A percentile compares a stretch with the other conserved stretches of the same genome.
These are phyloP conservation scores for Sisyra terminalis DNA, from an alignment of 2,888 invertebrate species.

Conservation along the genomic window DNA sequence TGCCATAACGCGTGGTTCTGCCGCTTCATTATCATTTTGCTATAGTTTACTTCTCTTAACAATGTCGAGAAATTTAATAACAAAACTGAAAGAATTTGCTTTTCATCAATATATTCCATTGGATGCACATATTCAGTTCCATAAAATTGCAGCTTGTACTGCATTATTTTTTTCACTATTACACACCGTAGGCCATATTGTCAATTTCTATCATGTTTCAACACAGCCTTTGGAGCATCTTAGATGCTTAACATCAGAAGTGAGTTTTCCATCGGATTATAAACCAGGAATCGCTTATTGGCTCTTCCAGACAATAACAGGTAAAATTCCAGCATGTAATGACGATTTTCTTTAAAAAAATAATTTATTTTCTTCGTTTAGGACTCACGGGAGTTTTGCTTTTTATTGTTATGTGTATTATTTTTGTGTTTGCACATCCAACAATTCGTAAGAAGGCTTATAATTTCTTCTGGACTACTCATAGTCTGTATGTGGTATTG, in stretches of 20 bases:
- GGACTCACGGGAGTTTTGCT: slow-evolving; percentile 76
- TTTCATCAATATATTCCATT: slow-evolving; percentile 87
- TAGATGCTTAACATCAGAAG: slow-evolving; percentile 81
- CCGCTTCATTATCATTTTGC: slow-evolving; percentile 87
- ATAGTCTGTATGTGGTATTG: slow-evolving; percentile 72
- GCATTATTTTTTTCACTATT: slow-evolving; percentile 83
- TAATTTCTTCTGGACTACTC: slow-evolving; percentile 90
- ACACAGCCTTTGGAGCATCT: slow-evolving; percentile 89
- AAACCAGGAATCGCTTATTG: slow-evolving; percentile 88
- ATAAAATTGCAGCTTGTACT: slow-evolving; percentile 91
- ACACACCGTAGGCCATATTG: slow-evolving; percentile 87
- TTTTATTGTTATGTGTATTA: slow-evolving; percentile 83
- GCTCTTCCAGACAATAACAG: slow-evolving; percentile 90
- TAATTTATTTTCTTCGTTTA: slow-evolving; percentile 22
- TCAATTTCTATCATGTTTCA: slow-evolving; percentile 94
- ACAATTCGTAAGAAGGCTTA: slow-evolving; percentile 83
- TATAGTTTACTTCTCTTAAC: slow-evolving; percentile 81
- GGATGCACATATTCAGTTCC: slow-evolving; percentile 92
- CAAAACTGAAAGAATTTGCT: slow-evolving; percentile 84
- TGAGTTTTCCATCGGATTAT: slow-evolving; percentile 87
- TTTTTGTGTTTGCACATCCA: slow-evolving; percentile 93
- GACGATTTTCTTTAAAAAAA: neutral
- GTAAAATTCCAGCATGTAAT: slow-evolving; percentile 26
- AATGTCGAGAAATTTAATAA: slow-evolving; percentile 83
- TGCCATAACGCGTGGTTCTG: slow-evolving; percentile 86